Evolutionary conservation across 2,888 invertebrate species (phyloP), one percentile per base, ranked within the genome.

Genomic region (Maniola hyperantus): DNA sequence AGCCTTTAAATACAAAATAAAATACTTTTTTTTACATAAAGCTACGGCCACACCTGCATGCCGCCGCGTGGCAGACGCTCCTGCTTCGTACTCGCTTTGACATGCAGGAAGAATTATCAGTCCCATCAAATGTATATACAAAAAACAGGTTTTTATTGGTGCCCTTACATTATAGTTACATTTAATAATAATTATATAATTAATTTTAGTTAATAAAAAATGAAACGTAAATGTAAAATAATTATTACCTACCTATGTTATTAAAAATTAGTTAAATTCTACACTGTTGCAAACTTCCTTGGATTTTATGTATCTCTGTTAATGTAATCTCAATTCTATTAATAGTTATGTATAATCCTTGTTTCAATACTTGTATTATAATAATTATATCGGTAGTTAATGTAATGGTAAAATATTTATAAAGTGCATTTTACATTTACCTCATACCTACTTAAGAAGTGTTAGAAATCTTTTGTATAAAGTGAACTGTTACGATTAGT

Each of bases 401-500:
- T 62, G 39, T 69, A 54, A 62, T 15, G 62, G n/a, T 51, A 42
- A 55, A 65, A 10, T 51, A 46, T 67, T 39, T 55, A 55, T 57
- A 42, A 39, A 39, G 62, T 69, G 61, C 34, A 61, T 73, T 74
- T 63, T 64, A 63, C 53, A 65, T 62, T 66, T 71, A 68, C 68
- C 65, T 67, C 67, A 70, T 64, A 67, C 50, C 67, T 51, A 64
- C 50, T 68, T 51, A 64, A 64, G 48, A 64, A 55, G 65, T 69
- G 64, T 69, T 74, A 73, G 73, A n/a, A n/a, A 68, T n/a, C 61
- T 68, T 63, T 71, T 68, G 68, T 72, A 69, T 66, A 66, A 65
- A 69, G 51, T 54, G 50, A 64, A 64, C 57, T 66, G 63, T 68
- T 64, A 64, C 20, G 36, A 54, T 66, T 68, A 60, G 60, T 58